Conservation (phyloP, 2,888 invertebrate species). For the Orthonychiurus folsomi region DNA sequence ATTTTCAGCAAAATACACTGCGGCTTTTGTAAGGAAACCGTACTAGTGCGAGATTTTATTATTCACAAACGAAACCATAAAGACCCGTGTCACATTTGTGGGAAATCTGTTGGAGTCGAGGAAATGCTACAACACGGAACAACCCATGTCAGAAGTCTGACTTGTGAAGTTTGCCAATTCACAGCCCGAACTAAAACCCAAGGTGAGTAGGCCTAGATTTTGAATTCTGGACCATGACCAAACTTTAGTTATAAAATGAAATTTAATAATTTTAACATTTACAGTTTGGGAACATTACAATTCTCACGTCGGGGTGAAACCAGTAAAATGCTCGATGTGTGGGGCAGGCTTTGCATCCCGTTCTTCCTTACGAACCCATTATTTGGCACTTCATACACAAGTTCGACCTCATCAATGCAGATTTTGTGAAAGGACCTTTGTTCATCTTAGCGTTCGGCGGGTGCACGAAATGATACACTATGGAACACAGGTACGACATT, state of each 20-base stretch:
- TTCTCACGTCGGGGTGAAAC: neutral
- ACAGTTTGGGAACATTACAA: neutral
- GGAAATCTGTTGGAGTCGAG: neutral
- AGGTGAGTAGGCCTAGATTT: too few relatives aligned
- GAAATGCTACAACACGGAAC: neutral
- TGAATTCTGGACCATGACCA: too few relatives aligned
- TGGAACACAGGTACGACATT: too few relatives aligned
- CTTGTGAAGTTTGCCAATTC: neutral
- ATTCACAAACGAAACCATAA: neutral
- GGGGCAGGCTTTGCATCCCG: neutral
- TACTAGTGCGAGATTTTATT: neutral
- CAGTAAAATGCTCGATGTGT: neutral
- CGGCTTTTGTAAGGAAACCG: neutral
- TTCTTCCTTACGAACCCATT: neutral
- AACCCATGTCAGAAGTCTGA: neutral
- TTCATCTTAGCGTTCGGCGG: neutral
- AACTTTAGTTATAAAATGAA: too few relatives aligned
- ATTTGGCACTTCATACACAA: neutral
- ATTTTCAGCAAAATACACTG: neutral
- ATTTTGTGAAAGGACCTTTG: slow-evolving; percentile 1
- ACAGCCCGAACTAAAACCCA: neutral
- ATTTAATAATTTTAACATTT: too few relatives aligned
- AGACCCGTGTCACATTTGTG: slow-evolving; percentile 3
- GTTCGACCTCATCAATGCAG: slow-evolving; percentile 3
- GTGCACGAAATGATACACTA: slow-evolving; percentile 9